Evolutionary conservation across 2,113 vertebrate species (phyloP), one percentile per base, ranked within the genome.

Genomic region (Mormyrus iriodes): DNA sequence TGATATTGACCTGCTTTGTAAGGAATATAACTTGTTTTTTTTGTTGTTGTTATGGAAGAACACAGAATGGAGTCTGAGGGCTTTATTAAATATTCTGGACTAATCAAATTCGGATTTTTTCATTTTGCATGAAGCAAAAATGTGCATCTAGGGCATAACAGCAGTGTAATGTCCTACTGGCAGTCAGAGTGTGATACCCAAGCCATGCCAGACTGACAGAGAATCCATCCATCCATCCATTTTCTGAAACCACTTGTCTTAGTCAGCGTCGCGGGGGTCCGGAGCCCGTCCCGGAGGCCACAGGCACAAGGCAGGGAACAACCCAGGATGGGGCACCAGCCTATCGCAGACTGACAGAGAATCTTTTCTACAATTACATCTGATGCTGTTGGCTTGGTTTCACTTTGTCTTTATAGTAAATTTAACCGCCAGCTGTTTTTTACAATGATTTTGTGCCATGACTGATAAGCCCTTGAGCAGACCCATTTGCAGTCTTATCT

Each of bases 401-500:
- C n/a, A 39, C 52, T 87, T 42, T 69, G 39, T 48, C 39, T 58
- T 61, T 61, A 61, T 87, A 61, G 86, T 87, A 65, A 65, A 44
- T 87, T 58, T 87, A 65, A 86, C 49, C 85, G 55, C 85, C 85
- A 53, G 51, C 85, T 86, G 85, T 53, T 86, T 86, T 86, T 53
- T 48, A 53, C 83, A 85, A 51, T 51, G 83, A 24, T 86, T 86
- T 39, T 86, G 55, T 87, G 55, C 55, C 55, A 13, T 88, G 88
- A 88, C 44, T 82, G 83, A 88, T 88, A n/a, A 53, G 69, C 73
- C 73, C 51, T 42, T 53, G 69, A 49, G 88, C 12, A 53, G 61
- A 19, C 52, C 88, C 88, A 82, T 88, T 88, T 91, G 88, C 79
- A 89, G 31, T 55, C 52, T 88, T 88, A 88, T 92, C 93, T 94